Evolutionary conservation across 2,888 invertebrate species (phyloP), one percentile per base, ranked within the genome.

Genomic region (Oxyscelio sp.): DNA sequence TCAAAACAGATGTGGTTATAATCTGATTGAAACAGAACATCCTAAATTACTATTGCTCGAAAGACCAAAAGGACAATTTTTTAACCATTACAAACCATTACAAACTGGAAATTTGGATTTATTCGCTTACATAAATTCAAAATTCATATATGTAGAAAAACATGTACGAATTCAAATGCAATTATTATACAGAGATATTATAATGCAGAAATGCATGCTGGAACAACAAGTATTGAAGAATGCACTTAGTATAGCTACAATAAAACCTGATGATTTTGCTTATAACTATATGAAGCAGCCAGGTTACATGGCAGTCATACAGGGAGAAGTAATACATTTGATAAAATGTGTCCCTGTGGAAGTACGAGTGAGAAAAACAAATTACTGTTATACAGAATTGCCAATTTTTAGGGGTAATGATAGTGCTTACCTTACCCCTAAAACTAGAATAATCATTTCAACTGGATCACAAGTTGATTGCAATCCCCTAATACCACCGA

Each of bases 101-200:
- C 48, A 48, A 8, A 40, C 48, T 8, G 50, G 22, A 15, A 50
- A 85, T 22, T 34, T 85, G 0, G 86, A 89, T 40, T 54, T 89
- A 1, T 85, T 86, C 3, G 6, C 68, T 0, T 89, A 89, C 31
- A 68, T 88, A 1, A 89, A 88, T 34, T 75, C 86, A 2, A 90
- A 90, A 82, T 88, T 90, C 9, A 54, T 90, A 11, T 90, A 90
- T 59, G 85, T 89, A 1, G 89, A 90, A 71, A 86, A 87, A 66
- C 81, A 89, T 4, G 83, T 89, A 2, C 83, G 88, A 31, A 45
- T 63, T 8, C 66, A 79, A 6, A 31, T 90, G 8, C 61, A 85
- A 9, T 4, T 40, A 6, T 24, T 89, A 0, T 89, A 90, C 31
- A n/a, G 40, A 9, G 83, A 90, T 13, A 80, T 89, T 0, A 11